A percentile compares a stretch with the other conserved stretches of the same genome.
These are phyloP conservation scores for Cetonia aurata DNA, from an alignment of 2,888 invertebrate species.

Conservation along the genomic window DNA sequence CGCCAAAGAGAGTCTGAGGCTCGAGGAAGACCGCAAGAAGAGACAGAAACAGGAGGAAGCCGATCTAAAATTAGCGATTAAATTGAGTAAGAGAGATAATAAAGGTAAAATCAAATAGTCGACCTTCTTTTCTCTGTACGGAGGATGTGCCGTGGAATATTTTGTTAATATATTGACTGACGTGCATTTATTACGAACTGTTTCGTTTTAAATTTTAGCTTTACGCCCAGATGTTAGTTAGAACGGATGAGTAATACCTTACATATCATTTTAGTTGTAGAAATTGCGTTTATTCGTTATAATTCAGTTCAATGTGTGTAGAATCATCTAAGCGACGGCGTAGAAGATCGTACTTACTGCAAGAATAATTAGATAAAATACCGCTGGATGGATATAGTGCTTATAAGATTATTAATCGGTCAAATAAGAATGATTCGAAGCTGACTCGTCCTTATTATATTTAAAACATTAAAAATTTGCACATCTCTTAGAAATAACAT, in stretches of 20 bases:
- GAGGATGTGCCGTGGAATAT: constrained; percentile 13
- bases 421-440: too few species aligned
- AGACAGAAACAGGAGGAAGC: constrained; percentile 75
- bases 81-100: constrained; percentile 72
- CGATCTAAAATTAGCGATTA: constrained; percentile 80
- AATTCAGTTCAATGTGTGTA: background rate
- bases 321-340: background rate
- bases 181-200: constrained; percentile 36
- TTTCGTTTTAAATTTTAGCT: constrained; percentile 33
- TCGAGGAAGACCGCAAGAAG: constrained; percentile 73
- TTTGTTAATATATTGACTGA: constrained; percentile 37
- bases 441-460: too few species aligned
- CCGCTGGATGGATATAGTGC: too few species aligned
- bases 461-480: too few species aligned
- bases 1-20: constrained; percentile 74
- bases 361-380: constrained; percentile 3
- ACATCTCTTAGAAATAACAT: too few species aligned
- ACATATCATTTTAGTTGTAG: constrained; percentile 28
- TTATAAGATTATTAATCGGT: too few species aligned
- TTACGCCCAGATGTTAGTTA: constrained; percentile 21
- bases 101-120: constrained; percentile 37
- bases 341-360: constrained; percentile 15
- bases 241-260: constrained; percentile 11
- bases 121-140: constrained; percentile 17
- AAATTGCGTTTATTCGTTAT: background rate